Evolutionary conservation across 2,888 invertebrate species (phyloP), one percentile per base, ranked within the genome.

Genomic region (Xanthostigma xanthostigma): DNA sequence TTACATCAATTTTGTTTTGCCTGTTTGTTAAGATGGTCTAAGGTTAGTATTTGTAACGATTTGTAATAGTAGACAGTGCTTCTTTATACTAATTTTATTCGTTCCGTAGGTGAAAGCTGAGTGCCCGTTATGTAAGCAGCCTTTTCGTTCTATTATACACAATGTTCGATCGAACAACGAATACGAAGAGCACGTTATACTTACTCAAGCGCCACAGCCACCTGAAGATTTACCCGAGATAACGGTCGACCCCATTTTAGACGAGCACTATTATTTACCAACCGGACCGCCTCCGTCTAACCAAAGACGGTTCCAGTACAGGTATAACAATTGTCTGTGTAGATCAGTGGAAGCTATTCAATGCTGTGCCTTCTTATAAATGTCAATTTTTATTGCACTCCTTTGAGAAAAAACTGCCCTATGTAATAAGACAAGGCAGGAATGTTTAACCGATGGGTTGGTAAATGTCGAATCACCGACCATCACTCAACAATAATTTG

Each of bases 1-100:
- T 77, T 88, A 64, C 95, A 96, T 67, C 84, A 87, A 63, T 96
- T 95, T 65, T 96, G 95, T 65, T 95, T 93, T 63, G 83, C 81
- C 54, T 96, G 95, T 62, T 73, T 96, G 35, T 68, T 90, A 51
- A 88, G 91, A 61, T 96, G 95, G 95, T 92, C 93, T 49, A 92
- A 89, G 74, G 84, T 83, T 63, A 58, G 59, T 57, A 14, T 39
- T n/a, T 4, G 36, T 10, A 42, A 47, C n/a, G 34, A 45, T 49
- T 11, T 46, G 13, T 50, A 44, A 17, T 39, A 6, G 9, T 9
- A 42, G 9, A 42, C n/a, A 33, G 11, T 42, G 8, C 3, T 5
- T 12, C 13, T 38, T 38, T 38, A 8, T 12, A 40, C n/a, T 34
- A 44, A 44, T 46, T 49, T 44, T 54, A 49, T 51, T 50, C 53